Conservation (phyloP, 1,140 invertebrate genomes). For the Steinernema khuongi region DNA sequence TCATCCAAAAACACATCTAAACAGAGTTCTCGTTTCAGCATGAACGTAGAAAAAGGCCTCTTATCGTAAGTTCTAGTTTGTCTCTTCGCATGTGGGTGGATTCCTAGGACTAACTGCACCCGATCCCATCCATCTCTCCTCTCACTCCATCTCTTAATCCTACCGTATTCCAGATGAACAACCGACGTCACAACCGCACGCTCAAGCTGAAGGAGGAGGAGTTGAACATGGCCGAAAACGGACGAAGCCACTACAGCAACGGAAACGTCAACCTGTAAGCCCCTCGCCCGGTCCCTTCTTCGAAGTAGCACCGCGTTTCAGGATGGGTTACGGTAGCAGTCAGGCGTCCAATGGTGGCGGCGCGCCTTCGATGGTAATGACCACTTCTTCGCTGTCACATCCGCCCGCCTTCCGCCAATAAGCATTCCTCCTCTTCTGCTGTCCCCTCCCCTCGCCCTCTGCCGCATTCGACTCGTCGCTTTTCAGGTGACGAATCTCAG, state of each 20-base stretch:
- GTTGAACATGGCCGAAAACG: constrained; percentile 7
- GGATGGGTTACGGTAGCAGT: constrained; percentile 8
- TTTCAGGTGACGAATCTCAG: constrained; percentile 15
- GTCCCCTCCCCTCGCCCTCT: background rate
- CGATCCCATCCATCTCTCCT: background rate
- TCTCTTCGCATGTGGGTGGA: background rate
- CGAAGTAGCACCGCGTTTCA: background rate
- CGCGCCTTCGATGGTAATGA: background rate
- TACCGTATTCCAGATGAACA: constrained; percentile 7
- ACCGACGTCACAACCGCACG: constrained; percentile 2
- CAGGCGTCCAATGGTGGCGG: background rate
- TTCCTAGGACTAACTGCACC: background rate
- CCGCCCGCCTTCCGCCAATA: constrained; percentile 4
- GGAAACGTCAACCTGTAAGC: background rate
- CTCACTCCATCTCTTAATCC: background rate
- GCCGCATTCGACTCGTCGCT: background rate
- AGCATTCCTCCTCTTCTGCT: background rate
- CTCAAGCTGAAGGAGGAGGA: constrained; percentile 7
- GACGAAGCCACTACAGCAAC: background rate
- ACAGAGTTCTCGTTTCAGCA: background rate
- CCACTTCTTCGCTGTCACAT: constrained; percentile 7
- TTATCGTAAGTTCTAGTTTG: background rate
- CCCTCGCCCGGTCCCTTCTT: background rate
- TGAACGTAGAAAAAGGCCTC: background rate
- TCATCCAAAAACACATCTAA: too few relatives aligned